Evolutionary conservation across 2,888 invertebrate genomes (phyloP), one percentile per base, ranked within the genome.

Genomic region (Andrena dorsata): DNA sequence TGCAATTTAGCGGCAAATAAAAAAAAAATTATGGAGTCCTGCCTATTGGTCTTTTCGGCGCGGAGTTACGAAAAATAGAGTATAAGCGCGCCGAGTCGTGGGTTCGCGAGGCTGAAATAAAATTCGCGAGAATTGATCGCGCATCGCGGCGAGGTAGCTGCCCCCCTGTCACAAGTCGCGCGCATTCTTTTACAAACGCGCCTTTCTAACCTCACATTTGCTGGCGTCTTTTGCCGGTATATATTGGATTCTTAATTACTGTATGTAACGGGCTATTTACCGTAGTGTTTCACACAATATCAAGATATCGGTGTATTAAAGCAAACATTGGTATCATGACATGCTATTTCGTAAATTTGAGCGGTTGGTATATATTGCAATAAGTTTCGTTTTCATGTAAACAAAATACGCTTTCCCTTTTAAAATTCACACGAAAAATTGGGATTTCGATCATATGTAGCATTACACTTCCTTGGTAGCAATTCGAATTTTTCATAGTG

Each of bases 311-410:
- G 51, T 30, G 64, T 41, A 56, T 76, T 64, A 56, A 16, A 65
- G 35, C 64, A 72, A 69, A 82, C 64, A 83, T 80, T 77, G 47
- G 76, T 80, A 78, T 72, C 86, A 90, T 91, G 88, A 90, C 90
- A 88, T 92, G 83, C 86, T 92, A 92, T 87, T 92, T 92, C 85
- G 90, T 91, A 76, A 92, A 91, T 88, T 74, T 92, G 72, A 91
- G 90, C 77, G 90, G 89, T 91, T 88, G 23, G 90, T 91, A 90
- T 60, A 56, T 47, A 20, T 65, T 66, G 10, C 35, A 28, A 8
- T 64, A 51, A 23, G 23, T 35, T 49, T 68, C 41, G 28, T 53
- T 41, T 28, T 28, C 30, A 35, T 49, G 35, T 64, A 41, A 41
- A 41, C 23, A 68, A 23, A 13, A 16, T 41, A 23, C 26, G 64